phyloP scores from a whole-genome alignment of 1,140 invertebrate species.

The Lanistes nyassanus region DNA sequence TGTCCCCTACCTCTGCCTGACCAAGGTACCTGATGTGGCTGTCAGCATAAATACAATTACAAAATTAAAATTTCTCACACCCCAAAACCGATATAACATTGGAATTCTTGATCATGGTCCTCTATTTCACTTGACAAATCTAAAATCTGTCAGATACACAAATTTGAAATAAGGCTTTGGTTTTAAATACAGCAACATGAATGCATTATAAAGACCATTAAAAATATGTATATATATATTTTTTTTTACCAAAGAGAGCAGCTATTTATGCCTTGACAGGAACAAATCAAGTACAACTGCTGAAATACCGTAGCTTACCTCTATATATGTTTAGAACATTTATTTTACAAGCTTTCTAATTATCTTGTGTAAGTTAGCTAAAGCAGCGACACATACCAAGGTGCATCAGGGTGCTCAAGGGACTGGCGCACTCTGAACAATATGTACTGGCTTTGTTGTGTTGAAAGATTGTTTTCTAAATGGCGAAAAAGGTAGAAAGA shows the following conservation, averaged over 20 bases:
- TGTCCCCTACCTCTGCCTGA: slow-evolving; percentile 88
- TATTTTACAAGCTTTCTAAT: not conserved
- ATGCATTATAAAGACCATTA: not conserved
- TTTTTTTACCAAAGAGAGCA: not conserved
- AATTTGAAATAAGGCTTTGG: not conserved
- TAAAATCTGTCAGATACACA: not conserved
- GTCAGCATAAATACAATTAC: slow-evolving; percentile 66
- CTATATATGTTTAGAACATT: no score
- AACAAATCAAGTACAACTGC: not conserved
- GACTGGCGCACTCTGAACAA: slow-evolving; percentile 55
- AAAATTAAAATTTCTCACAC: no score
- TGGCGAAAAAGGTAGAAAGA: not conserved
- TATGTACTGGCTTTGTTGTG: slow-evolving; percentile 36
- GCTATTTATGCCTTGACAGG: not conserved
- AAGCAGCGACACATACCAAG: slow-evolving; percentile 49
- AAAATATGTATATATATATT: no score
- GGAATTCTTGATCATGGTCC: not conserved
- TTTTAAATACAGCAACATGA: not conserved
- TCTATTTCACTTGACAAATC: not conserved
- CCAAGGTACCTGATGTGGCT: slow-evolving; percentile 89
- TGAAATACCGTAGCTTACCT: not conserved
- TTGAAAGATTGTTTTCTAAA: slow-evolving; percentile 30
- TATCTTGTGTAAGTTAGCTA: not conserved
- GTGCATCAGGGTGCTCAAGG: slow-evolving; percentile 59
- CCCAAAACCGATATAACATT: not conserved